Percentiles rank a stretch among this genome's conserved stretches.
phyloP scores from a whole-genome alignment of 1,140 invertebrate species.

The Pseudobourletiella spinata region DNA sequence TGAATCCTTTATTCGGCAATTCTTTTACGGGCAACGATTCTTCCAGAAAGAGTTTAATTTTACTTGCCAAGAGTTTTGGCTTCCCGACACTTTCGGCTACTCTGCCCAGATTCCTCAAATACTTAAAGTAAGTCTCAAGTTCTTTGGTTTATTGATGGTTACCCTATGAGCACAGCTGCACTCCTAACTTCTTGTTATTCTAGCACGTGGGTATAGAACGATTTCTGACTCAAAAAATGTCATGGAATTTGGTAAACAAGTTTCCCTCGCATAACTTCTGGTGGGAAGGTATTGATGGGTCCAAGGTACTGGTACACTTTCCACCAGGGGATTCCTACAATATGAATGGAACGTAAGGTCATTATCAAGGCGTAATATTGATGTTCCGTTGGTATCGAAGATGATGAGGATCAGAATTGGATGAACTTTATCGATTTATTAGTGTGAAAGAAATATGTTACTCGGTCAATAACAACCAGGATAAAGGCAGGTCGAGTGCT shows the following conservation, averaged over 20 bases:
- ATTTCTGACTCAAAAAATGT: conserved; percentile 50
- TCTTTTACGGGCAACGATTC: conserved; percentile 49
- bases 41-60: conserved; percentile 47
- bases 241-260: conserved; percentile 50
- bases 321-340: conserved; percentile 48
- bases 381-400: too few species aligned
- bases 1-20: conserved; percentile 49
- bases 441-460: conserved; percentile 42
- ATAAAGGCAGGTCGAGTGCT: conserved; percentile 46
- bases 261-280: conserved; percentile 51
- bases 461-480: conserved; percentile 44
- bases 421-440: neutral
- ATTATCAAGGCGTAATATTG: neutral
- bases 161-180: too few species aligned
- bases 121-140: conserved; percentile 41
- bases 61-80: conserved; percentile 46
- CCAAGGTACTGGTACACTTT: conserved; percentile 47
- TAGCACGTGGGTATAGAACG: conserved; percentile 43
- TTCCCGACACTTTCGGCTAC: conserved; percentile 53
- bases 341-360: conserved; percentile 39
- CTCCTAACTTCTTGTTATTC: neutral
- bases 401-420: neutral
- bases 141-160: neutral
- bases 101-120: conserved; percentile 50
- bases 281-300: conserved; percentile 50